phyloP scores from a whole-genome alignment of 2,888 invertebrate species.

The Oxystoma pomonae region DNA sequence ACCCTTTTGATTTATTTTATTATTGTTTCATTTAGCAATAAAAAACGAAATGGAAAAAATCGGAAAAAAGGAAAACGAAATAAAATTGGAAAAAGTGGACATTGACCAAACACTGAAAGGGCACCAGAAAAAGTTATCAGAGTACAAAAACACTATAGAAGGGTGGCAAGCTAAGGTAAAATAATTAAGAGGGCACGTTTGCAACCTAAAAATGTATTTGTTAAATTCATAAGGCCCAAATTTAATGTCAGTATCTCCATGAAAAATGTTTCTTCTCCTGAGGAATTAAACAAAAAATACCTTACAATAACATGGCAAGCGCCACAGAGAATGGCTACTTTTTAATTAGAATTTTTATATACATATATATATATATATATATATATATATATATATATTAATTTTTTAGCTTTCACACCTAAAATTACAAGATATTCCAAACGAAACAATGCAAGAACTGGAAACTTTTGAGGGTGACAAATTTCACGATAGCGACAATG shows the following conservation, averaged over 20 bases:
- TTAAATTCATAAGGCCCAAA: no score
- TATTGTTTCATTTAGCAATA: slow-evolving; percentile 38
- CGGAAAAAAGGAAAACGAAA: slow-evolving; percentile 60
- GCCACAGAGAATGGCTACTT: no score
- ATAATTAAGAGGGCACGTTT: no score
- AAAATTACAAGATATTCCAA: slow-evolving; percentile 57
- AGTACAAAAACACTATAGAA: slow-evolving; percentile 54
- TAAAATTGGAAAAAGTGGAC: slow-evolving; percentile 69
- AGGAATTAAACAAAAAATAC: no score
- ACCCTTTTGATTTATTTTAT: neutral
- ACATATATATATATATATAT: neutral
- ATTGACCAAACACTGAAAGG: slow-evolving; percentile 66
- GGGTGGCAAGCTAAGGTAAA: slow-evolving; percentile 54
- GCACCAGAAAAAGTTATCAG: slow-evolving; percentile 55
- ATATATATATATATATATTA: slow-evolving; percentile 9
- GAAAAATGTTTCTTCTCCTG: no score
- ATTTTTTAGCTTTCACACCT: slow-evolving; percentile 9
- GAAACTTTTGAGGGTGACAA: slow-evolving; percentile 63
- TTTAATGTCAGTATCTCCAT: no score
- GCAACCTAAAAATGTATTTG: no score
- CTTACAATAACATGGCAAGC: no score
- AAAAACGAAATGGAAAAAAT: slow-evolving; percentile 62
- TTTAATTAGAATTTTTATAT: no score
- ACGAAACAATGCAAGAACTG: slow-evolving; percentile 46
- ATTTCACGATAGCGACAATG: slow-evolving; percentile 52